phyloP scores from a whole-genome alignment of 2,113 vertebrate genomes.

The Mugil cephalus region DNA sequence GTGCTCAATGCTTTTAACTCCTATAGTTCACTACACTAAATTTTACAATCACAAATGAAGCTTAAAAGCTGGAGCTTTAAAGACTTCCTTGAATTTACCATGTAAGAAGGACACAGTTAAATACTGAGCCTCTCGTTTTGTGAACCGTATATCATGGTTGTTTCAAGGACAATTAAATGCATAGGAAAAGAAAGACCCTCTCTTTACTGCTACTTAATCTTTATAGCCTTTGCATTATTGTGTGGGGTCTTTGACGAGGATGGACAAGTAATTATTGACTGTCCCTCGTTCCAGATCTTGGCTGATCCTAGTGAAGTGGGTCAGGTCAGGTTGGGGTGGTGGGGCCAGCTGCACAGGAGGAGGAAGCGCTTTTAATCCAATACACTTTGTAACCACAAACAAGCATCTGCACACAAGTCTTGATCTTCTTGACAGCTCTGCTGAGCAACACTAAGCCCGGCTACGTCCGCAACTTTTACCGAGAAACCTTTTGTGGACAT shows the following conservation, averaged over 20 bases:
- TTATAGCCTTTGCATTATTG: conserved; percentile 7
- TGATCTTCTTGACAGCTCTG: conserved; percentile 10
- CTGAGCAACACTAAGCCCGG: background rate
- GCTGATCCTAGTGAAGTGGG: conserved; percentile 44
- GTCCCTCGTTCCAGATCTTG: conserved; percentile 35
- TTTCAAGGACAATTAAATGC: background rate
- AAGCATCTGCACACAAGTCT: conserved; percentile 1
- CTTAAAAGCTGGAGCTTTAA: conserved; percentile 31
- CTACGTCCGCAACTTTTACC: background rate
- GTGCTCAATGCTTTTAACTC: background rate
- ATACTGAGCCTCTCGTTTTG: background rate
- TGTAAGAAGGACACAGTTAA: conserved; percentile 47
- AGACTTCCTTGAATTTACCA: conserved; percentile 39
- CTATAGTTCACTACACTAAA: background rate
- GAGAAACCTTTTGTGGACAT: background rate
- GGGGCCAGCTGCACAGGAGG: background rate
- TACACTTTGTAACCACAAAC: conserved; percentile 16
- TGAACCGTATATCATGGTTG: background rate
- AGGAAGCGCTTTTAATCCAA: conserved; percentile 15
- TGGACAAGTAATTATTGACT: conserved; percentile 18
- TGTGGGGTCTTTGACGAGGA: conserved; percentile 24
- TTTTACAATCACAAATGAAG: conserved; percentile 16
- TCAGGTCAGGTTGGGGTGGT: conserved; percentile 12
- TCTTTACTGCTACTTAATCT: background rate
- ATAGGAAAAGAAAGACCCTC: background rate